phyloP scores from a whole-genome alignment of 2,113 vertebrate species.

The Leptobrachium leishanense region DNA sequence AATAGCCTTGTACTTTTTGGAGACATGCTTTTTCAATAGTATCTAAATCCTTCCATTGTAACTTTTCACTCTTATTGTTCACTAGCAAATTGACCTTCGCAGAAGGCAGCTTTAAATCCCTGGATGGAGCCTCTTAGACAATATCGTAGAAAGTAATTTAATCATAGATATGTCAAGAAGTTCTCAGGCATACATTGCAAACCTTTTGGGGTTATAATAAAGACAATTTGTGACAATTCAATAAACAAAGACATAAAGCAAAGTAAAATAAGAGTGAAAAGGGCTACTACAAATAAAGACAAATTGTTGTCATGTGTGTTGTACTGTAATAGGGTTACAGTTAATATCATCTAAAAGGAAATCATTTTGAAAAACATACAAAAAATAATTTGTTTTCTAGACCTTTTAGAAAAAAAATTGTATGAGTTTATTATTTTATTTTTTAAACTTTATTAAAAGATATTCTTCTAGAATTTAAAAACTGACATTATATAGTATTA shows the following conservation, averaged over 20 bases:
- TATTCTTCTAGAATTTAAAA: too few relatives aligned
- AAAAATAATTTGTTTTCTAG: too few relatives aligned
- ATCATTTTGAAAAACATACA: not conserved
- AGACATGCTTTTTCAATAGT: not conserved
- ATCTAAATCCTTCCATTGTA: constrained; percentile 9
- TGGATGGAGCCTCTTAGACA: constrained; percentile 44
- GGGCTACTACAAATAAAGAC: not conserved
- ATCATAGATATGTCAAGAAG: constrained; percentile 45
- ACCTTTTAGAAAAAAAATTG: too few relatives aligned
- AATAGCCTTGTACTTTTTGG: not conserved
- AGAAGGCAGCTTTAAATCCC: constrained; percentile 18
- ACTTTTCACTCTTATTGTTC: constrained; percentile 1
- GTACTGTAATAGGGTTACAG: not conserved
- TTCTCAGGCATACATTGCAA: constrained; percentile 34
- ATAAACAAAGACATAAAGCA: constrained; percentile 1
- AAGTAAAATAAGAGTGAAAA: constrained; percentile 7
- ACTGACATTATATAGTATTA: too few relatives aligned
- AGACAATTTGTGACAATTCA: not conserved
- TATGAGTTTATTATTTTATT: not conserved
- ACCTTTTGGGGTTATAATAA: constrained; percentile 10
- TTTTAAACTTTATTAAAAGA: too few relatives aligned
- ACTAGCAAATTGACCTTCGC: constrained; percentile 49
- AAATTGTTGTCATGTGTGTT: not conserved
- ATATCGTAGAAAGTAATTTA: constrained; percentile 54
- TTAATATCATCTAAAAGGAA: not conserved